Conservation (phyloP, 2,797 vertebrate genomes). For the Pantherophis vulpinus region DNA sequence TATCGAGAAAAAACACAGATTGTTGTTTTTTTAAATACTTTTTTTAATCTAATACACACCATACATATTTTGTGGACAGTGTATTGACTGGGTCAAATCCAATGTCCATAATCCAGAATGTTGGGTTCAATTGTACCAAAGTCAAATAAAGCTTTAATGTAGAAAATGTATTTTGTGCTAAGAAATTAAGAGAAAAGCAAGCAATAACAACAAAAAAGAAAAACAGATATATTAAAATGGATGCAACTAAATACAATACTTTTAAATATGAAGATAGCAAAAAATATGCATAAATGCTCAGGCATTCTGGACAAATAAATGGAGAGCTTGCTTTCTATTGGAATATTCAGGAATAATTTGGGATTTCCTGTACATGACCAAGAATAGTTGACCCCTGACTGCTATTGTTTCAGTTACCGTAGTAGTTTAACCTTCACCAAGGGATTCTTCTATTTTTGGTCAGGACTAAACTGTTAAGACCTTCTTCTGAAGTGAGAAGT, state of each 20-base stretch:
- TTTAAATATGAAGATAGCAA: not conserved
- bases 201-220: not conserved
- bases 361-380: not conserved
- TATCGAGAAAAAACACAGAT: not conserved
- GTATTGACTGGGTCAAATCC: too few relatives aligned
- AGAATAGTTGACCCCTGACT: not conserved
- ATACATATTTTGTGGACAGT: too few relatives aligned
- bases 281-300: not conserved
- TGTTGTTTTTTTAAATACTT: too few relatives aligned
- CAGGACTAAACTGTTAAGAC: too few relatives aligned
- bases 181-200: not conserved
- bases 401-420: not conserved
- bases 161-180: too few relatives aligned
- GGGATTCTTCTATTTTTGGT: too few relatives aligned
- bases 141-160: too few relatives aligned
- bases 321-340: not conserved
- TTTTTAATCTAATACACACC: too few relatives aligned
- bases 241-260: not conserved
- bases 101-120: too few relatives aligned
- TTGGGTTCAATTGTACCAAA: too few relatives aligned
- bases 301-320: not conserved
- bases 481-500: too few relatives aligned
- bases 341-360: not conserved
- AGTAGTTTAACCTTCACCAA: not conserved
- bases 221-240: not conserved